Base-by-base conservation (phyloP, 2,888 invertebrate genomes). In the Agrotis segetum region DNA sequence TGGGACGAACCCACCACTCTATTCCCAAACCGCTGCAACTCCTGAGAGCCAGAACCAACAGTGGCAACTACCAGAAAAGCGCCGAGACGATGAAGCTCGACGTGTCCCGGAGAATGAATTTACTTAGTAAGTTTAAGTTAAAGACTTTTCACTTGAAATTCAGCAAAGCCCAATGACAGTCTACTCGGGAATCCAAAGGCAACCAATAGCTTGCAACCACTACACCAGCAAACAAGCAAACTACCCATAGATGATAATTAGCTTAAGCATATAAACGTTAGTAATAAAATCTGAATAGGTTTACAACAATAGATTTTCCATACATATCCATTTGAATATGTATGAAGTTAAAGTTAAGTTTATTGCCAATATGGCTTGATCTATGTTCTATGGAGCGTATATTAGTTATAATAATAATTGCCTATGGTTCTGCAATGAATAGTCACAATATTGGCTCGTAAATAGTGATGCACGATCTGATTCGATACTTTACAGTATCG, bases 361-460 rank as follows among this genome's bases (percentile, higher is more conserved):
- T 74, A 66, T 59, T 11, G 34, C 16, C 4, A 7, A 21, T 55
- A 24, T 19, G 47, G 46, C 46, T 64, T 76, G 71, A 67, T 76
- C 52, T 80, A 81, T 76, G 66, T 50, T 49, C 66, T 59, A 65
- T 29, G 24, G 29, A n/a, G 24, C 47, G 46, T 55, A 60, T 58
- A 67, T 79, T 53, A 64, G 40, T 64, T 63, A 67, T 34, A 71
- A 71, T 78, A 66, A 79, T 74, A 71, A 74, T 66, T 74, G 59
- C 65, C 56, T 50, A 74, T 71, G 82, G 82, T 58, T 60, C 49
- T 65, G 40, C 63, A 64, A 68, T 67, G 14, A 60, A 80, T 65
- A 40, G 9, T 11, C 40, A 40, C 40, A 40, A 40, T 11, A 40
- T 40, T 40, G 4, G 40, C 11, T 40, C 40, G 40, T 11, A 40